phyloP scores from a whole-genome alignment of 1,140 invertebrate genomes.

The Zelostemma sp. region DNA sequence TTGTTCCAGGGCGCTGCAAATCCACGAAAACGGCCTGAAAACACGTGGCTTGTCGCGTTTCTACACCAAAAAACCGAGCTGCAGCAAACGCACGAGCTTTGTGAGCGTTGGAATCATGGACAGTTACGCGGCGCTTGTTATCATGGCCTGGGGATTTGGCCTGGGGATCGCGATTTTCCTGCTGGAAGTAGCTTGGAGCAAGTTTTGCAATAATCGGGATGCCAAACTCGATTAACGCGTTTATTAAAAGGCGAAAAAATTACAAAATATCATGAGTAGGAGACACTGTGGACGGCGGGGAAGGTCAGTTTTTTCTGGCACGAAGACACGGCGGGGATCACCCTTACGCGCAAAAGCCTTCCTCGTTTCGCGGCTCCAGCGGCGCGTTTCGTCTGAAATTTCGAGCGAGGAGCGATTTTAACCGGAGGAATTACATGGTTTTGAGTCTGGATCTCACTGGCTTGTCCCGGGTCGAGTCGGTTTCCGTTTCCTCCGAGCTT shows the following conservation, averaged over 20 bases:
- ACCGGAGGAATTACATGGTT: slow-evolving; percentile 45
- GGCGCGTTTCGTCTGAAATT: slow-evolving; percentile 47
- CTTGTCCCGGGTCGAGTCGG: slow-evolving; percentile 55
- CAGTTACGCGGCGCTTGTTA: slow-evolving; percentile 66
- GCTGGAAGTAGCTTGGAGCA: slow-evolving; percentile 23
- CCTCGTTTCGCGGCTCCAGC: slow-evolving; percentile 8
- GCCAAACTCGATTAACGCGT: too few relatives aligned
- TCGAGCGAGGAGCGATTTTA: slow-evolving; percentile 21
- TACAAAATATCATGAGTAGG: slow-evolving; percentile 18
- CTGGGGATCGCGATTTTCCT: slow-evolving; percentile 25
- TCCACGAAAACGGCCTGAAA: slow-evolving; percentile 75
- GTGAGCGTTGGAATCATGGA: slow-evolving; percentile 74
- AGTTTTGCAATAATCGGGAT: not conserved
- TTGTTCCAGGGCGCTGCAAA: slow-evolving; percentile 68
- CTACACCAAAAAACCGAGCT: slow-evolving; percentile 74
- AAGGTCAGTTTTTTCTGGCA: slow-evolving; percentile 53
- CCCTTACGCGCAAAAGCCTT: slow-evolving; percentile 19
- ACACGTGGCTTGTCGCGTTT: slow-evolving; percentile 70
- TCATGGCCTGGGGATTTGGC: slow-evolving; percentile 41
- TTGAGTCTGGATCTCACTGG: slow-evolving; percentile 60
- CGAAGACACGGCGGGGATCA: slow-evolving; percentile 49
- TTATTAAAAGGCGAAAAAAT: too few relatives aligned
- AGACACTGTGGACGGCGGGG: slow-evolving; percentile 45
- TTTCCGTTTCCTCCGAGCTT: slow-evolving; percentile 56
- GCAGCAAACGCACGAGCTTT: slow-evolving; percentile 69